phyloP scores from a whole-genome alignment of 2,113 vertebrate species.

The Tragelaphus strepsiceros region DNA sequence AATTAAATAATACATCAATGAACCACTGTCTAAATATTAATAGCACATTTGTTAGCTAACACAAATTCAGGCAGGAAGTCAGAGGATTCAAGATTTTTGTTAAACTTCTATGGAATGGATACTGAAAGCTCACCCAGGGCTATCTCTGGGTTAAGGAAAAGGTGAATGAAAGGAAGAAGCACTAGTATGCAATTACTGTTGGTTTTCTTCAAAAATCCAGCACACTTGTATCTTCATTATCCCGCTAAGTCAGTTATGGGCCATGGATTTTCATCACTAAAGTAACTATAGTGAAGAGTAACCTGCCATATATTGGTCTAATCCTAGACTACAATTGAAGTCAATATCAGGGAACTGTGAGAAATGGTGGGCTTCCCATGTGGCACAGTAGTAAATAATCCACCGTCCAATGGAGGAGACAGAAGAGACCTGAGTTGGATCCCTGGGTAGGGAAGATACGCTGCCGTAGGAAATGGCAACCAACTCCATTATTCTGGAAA shows the following conservation, averaged over 20 bases:
- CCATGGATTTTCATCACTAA: not conserved
- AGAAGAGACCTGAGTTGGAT: not conserved
- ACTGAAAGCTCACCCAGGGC: not conserved
- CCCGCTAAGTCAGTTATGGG: not conserved
- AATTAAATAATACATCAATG: conserved; percentile 2
- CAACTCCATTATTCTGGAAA: not conserved
- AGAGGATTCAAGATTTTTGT: conserved; percentile 20
- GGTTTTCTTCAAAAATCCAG: not conserved
- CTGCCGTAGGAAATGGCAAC: not conserved
- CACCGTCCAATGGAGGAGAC: not conserved
- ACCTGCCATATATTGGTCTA: not conserved
- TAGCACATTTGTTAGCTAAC: not conserved
- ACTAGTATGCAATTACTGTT: not conserved
- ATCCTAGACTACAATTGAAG: not conserved
- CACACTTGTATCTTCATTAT: not conserved
- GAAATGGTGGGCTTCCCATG: not conserved
- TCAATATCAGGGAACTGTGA: not conserved
- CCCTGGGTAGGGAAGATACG: not conserved
- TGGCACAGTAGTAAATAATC: not conserved
- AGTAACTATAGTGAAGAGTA: not conserved
- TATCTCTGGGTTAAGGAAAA: not conserved
- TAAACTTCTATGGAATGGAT: not conserved
- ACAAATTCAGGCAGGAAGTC: conserved; percentile 4
- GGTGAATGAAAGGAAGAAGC: not conserved
- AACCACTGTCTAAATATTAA: not conserved